Evolutionary conservation across 1,140 invertebrate genomes (phyloP).

Genomic region (Tetramorium simillimum): DNA sequence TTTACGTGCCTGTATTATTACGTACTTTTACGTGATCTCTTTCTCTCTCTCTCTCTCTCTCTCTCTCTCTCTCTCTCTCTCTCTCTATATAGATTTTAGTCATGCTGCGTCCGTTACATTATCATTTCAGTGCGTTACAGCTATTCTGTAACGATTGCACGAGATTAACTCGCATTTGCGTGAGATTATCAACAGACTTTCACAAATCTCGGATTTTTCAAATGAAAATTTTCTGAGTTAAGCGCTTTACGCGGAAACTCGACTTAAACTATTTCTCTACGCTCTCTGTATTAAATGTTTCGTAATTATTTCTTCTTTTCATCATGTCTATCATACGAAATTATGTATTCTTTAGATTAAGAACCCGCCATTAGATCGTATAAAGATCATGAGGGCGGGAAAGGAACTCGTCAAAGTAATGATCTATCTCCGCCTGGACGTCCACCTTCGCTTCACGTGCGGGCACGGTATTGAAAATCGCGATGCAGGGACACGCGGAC

Average conservation of each 20-base stretch:
- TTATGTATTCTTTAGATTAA: not conserved
- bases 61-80: not conserved
- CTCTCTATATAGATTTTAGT: not conserved
- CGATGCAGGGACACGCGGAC: constrained; percentile 56
- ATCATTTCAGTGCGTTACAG: constrained; percentile 16
- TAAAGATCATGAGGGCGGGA: not conserved
- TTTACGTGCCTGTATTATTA: not conserved
- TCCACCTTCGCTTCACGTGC: constrained; percentile 64
- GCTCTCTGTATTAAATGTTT: not conserved
- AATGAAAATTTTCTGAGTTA: not conserved
- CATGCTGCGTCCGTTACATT: not conserved
- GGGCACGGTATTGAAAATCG: constrained; percentile 60
- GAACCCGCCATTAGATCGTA: not conserved
- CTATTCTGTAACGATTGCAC: not conserved
- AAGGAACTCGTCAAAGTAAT: constrained; percentile 40
- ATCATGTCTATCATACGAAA: not conserved
- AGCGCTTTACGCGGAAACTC: not conserved
- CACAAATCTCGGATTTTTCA: not conserved
- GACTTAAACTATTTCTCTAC: not conserved
- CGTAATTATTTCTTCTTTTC: not conserved
- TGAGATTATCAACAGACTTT: not conserved
- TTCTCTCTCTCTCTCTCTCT: not conserved
- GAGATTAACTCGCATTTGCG: constrained; percentile 25
- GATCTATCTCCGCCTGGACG: constrained; percentile 64
- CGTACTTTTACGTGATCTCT: constrained; percentile 3